Base-by-base conservation (phyloP, 2,113 vertebrate species). In the Albula goreensis region DNA sequence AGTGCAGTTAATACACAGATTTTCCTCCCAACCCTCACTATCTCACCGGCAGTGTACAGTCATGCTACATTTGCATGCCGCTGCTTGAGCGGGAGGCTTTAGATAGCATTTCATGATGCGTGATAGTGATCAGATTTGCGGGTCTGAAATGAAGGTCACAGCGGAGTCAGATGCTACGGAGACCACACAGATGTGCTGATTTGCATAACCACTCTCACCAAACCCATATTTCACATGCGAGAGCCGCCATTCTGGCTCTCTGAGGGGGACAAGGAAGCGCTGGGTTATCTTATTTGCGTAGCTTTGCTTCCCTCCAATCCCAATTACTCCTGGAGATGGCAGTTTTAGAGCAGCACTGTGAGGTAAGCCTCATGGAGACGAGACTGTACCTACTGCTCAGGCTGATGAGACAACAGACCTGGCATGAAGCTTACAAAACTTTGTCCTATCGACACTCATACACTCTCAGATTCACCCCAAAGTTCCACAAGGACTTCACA, bases 161-260 rank as follows among this genome's bases (percentile, higher is more conserved):
- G 31, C 0, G 48, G 31, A 12, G 41, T 78, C 77, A 48, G 31
- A 50, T 79, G 12, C n/a, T 7, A n/a, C n/a, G 22, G 22, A 17
- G 78, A 2, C 78, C 1, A 48, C 31, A 5, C 13, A 17, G 78
- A 79, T 77, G 78, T 25, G 12, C 13, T 15, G 12, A 79, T 77
- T 87, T 85, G 85, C 74, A 87, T 87, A 87, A 85, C n/a, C 57
- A 5, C 74, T 81, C 57, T 85, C 86, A 49, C 84, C 19, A 66
- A 85, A 79, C 79, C 85, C 82, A 80, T 60, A 85, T 83, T 78
- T 89, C 15, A 66, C 79, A 87, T 86, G 84, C 82, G 60, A 87
- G 80, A 11, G 49, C 60, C 51, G 25, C 83, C 9, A 0, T 53
- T 50, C 84, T 63, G 41, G 84, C 83, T 77, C 81, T 84, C 66